Evolutionary conservation across 2,797 vertebrate species (phyloP), one percentile per base, ranked within the genome.

Genomic region (Macrochelys suwanniensis): DNA sequence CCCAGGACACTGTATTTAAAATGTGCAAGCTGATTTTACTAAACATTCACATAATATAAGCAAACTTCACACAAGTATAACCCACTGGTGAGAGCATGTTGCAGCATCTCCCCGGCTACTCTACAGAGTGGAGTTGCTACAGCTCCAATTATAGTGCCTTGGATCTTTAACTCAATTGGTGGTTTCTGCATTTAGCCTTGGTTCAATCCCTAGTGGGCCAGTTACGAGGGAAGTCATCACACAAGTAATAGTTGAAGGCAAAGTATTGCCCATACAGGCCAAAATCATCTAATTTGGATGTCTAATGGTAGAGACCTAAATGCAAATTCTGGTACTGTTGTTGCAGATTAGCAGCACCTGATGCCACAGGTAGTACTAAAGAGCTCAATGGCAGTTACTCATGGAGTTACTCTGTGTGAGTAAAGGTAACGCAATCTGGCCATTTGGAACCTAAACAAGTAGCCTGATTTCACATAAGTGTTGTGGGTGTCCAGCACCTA

Each of bases 21-120:
- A 93, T n/a, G 15, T n/a, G 51, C 96, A 76, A 74, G 68, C 33
- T 88, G 68, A 80, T 84, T 89, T 28, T 88, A 88, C 88, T 83
- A 26, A 1, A 2, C 50, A 80, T 59, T 78, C 0, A 45, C 3
- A 87, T 2, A 31, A 2, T 25, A 74, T 8, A 9, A 3, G 77
- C 16, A 90, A 79, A 42, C 1, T 1, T 5, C 11, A 16, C 3
- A 11, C 25, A 88, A 28, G 71, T 61, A 5, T 79, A 79, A 53
- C 0, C 1, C 9, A 37, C 2, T 89, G 25, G 37, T 1, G 84
- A 11, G n/a, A 85, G n/a, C 19, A 4, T 65, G 37, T 81, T 79
- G 84, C 5, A 7, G 6, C 2, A 28, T 92, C n/a, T 80, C 11
- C 89, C 83, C 5, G 25, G 16, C n/a, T n/a, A 77, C 6, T 90